Conservation (phyloP, 2,888 invertebrate genomes). For the Drosophila nigricruria region DNA sequence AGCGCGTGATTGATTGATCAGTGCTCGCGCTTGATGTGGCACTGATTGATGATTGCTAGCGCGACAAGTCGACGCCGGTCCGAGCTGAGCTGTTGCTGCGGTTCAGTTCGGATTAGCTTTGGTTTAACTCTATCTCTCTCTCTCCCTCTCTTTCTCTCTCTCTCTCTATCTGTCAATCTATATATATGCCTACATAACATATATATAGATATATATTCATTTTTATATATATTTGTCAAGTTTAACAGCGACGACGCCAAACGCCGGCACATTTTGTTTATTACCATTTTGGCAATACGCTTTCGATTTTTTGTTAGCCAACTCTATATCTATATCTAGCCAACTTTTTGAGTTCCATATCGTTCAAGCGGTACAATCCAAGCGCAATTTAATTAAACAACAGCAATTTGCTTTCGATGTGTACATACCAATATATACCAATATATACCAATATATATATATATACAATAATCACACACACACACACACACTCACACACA, state of each 20-base stretch:
- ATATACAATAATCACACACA: constrained; percentile 39
- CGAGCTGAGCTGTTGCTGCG: constrained; percentile 13
- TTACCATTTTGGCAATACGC: constrained; percentile 72
- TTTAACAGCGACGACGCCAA: constrained; percentile 79
- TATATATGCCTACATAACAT: constrained; percentile 6
- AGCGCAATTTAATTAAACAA: constrained; percentile 47
- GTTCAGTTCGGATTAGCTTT: constrained; percentile 51
- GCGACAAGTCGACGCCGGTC: constrained; percentile 25
- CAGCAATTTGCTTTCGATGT: constrained; percentile 76
- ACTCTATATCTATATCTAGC: constrained; percentile 40
- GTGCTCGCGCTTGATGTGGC: constrained; percentile 23
- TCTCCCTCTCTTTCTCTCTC: constrained; percentile 6
- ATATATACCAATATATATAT: constrained; percentile 39
- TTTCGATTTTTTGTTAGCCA: constrained; percentile 77
- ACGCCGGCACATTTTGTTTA: constrained; percentile 79
- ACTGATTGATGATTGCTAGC: constrained; percentile 51
- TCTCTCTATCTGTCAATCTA: not conserved
- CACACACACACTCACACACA: constrained; percentile 20
- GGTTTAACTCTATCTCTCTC: constrained; percentile 38
- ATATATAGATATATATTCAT: constrained; percentile 37
- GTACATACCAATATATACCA: constrained; percentile 48
- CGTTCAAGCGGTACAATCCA: constrained; percentile 40
- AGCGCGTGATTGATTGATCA: constrained; percentile 45
- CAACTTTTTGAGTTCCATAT: constrained; percentile 47
- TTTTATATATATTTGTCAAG: constrained; percentile 59